Percentiles rank a stretch among this genome's conserved stretches.
phyloP scores from a whole-genome alignment of 2,888 invertebrate species.

The Acronicta psi region DNA sequence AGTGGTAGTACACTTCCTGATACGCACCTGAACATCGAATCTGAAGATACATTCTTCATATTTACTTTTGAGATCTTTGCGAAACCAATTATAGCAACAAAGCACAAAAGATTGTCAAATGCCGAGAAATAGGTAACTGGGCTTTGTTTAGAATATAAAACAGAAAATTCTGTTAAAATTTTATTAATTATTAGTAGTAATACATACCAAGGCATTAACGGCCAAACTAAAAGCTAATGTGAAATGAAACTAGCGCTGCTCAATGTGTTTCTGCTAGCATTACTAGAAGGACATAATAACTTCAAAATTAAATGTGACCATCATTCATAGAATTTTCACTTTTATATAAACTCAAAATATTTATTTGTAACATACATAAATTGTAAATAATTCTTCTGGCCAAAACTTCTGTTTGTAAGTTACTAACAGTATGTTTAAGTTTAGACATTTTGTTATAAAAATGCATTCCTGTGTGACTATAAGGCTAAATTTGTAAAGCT shows the following conservation, averaged over 20 bases:
- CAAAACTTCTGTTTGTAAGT: conserved; percentile 19
- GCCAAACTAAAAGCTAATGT: conserved; percentile 75
- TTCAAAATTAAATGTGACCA: conserved; percentile 40
- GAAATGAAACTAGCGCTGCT: conserved; percentile 67
- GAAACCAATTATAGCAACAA: too few species aligned
- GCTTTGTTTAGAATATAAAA: conserved; percentile 20
- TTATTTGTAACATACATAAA: conserved; percentile 31
- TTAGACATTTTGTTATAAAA: conserved; percentile 29
- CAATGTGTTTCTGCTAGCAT: conserved; percentile 69
- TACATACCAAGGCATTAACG: conserved; percentile 76
- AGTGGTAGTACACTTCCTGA: too few species aligned
- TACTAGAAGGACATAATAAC: conserved; percentile 61
- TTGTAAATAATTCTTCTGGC: conserved; percentile 12
- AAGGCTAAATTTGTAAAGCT: conserved; percentile 50
- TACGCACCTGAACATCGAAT: too few species aligned
- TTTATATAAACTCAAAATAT: conserved; percentile 50
- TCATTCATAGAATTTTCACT: conserved; percentile 34
- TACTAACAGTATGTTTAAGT: conserved; percentile 21
- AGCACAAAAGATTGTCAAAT: too few species aligned
- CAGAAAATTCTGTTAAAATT: conserved; percentile 53
- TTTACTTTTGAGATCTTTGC: too few species aligned
- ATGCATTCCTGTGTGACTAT: conserved; percentile 40
- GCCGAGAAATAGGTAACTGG: neutral
- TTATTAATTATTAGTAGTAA: conserved; percentile 75
- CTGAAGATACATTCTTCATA: too few species aligned